phyloP scores from a whole-genome alignment of 2,113 vertebrate species.

The Gorsachius goisagi region DNA sequence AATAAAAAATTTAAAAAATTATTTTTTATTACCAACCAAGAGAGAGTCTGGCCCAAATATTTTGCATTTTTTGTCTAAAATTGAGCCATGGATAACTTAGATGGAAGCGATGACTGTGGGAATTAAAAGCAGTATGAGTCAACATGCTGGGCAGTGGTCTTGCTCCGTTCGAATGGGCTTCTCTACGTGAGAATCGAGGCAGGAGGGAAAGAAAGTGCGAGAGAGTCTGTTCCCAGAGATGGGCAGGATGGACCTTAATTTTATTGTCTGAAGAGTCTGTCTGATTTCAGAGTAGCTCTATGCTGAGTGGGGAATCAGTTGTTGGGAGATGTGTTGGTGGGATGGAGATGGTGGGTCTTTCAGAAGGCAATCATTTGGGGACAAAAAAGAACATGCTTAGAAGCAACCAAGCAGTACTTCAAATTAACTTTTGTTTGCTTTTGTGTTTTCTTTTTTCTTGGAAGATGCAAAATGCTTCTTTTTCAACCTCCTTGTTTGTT shows the following conservation, averaged over 20 bases:
- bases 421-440: neutral
- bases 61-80: neutral
- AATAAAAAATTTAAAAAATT: neutral
- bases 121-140: neutral
- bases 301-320: neutral
- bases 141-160: fast-evolving
- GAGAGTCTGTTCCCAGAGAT: neutral
- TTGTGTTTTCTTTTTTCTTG: neutral
- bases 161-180: fast-evolving
- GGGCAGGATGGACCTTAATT: neutral
- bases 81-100: neutral
- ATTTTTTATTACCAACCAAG: neutral
- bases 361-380: neutral
- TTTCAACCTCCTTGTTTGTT: neutral
- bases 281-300: neutral
- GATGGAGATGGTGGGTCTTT: neutral
- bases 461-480: neutral
- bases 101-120: neutral
- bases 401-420: neutral
- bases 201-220: neutral
- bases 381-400: neutral
- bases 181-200: neutral
- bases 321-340: neutral
- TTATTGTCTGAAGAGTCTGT: neutral
- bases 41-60: neutral